Conservation (phyloP, 2,888 invertebrate genomes). For the Caenorhabditis afra region DNA sequence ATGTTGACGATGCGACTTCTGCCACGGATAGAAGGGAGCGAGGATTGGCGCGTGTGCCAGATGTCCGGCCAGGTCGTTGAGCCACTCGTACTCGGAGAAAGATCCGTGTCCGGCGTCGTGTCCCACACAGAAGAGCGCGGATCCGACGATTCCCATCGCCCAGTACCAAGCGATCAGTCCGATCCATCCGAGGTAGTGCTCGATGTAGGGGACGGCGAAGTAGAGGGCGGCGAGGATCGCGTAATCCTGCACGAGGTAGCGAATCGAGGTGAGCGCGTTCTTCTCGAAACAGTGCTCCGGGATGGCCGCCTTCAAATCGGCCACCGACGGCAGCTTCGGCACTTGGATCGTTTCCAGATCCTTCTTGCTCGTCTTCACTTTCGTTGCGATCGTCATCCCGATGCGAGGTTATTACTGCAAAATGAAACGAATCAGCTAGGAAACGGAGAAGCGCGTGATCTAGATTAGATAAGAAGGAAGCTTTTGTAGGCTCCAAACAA, state of each 20-base stretch:
- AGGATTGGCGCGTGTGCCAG: constrained; percentile 75
- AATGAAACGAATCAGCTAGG: not conserved
- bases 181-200: constrained; percentile 70
- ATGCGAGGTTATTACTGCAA: constrained; percentile 37
- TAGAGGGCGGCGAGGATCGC: constrained; percentile 71
- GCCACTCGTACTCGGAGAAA: constrained; percentile 72
- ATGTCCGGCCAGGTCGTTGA: constrained; percentile 75
- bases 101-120: constrained; percentile 76
- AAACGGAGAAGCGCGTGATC: not conserved
- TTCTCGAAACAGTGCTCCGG: constrained; percentile 79
- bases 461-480: not conserved
- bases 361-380: constrained; percentile 58
- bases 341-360: constrained; percentile 41
- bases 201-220: constrained; percentile 70
- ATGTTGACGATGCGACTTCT: constrained; percentile 74
- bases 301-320: constrained; percentile 75
- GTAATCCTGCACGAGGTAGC: constrained; percentile 74
- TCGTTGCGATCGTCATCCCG: constrained; percentile 59
- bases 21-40: constrained; percentile 77
- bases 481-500: constrained; percentile 7
- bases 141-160: constrained; percentile 73
- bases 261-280: constrained; percentile 69
- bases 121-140: constrained; percentile 73
- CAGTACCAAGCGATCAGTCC: constrained; percentile 76
- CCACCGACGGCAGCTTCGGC: constrained; percentile 73